Percentiles rank a stretch among this genome's conserved stretches.
Evolutionary conservation across 2,888 invertebrate genomes (phyloP).

Genomic region (Ormyrus labotus): DNA sequence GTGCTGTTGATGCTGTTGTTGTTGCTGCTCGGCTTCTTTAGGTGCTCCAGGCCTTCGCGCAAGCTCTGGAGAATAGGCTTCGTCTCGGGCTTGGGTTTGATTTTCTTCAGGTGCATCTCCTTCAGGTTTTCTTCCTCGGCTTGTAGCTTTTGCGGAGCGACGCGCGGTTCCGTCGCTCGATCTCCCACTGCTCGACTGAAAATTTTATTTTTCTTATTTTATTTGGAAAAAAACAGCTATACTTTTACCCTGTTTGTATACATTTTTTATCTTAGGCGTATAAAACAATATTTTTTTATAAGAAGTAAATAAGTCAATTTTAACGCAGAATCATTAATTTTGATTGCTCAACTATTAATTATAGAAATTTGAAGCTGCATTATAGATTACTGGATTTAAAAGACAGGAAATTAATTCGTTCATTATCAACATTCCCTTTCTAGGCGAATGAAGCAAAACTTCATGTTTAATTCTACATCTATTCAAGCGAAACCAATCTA

Average conservation of each 20-base stretch:
- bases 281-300: too few species aligned
- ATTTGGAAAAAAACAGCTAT: neutral
- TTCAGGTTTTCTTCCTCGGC: constrained; percentile 66
- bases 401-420: too few species aligned
- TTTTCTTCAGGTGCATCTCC: constrained; percentile 72
- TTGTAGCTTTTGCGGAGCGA: constrained; percentile 70
- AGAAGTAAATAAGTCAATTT: too few species aligned
- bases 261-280: too few species aligned
- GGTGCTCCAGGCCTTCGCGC: constrained; percentile 70
- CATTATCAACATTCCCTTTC: neutral
- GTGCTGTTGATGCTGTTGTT: constrained; percentile 18
- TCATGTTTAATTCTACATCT: neutral
- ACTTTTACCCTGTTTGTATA: neutral
- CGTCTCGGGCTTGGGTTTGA: constrained; percentile 71
- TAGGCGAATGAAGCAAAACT: neutral
- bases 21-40: constrained; percentile 64
- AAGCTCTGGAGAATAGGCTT: constrained; percentile 72
- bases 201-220: constrained; percentile 11
- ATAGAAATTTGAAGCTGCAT: too few species aligned
- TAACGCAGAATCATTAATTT: too few species aligned
- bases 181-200: constrained; percentile 72
- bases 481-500: constrained; percentile 7
- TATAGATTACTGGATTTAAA: too few species aligned
- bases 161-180: constrained; percentile 73
- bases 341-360: too few species aligned